Base-by-base conservation (phyloP, 2,888 invertebrate genomes). In the Griposia aprilina region DNA sequence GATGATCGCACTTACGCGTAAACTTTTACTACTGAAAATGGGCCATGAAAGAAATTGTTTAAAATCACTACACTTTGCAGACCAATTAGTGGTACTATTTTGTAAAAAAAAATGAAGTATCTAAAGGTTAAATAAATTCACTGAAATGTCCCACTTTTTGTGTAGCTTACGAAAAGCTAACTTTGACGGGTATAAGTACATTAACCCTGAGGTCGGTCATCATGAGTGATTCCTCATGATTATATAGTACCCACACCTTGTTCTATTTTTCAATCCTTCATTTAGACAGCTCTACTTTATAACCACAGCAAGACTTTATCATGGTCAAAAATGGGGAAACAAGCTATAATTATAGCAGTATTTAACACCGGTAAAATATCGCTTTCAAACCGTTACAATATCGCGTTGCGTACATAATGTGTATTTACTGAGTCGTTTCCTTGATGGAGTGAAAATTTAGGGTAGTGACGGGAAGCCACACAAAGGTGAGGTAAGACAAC, bases 401-500 rank as follows among this genome's bases (percentile, higher is more conserved):
- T 85, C 72, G 82, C 76, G 81, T 79, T 81, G 82, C 82, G 71
- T 85, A 83, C 74, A 82, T 83, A 82, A 88, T 85, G 76, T 82
- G 71, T 88, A 83, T 87, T 87, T 84, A 83, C 81, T 45, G 66
- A 93, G 91, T 91, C 91, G 93, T 94, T 95, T 94, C 92, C 93
- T 90, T 87, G 83, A 87, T 92, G 89, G 91, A 93, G 92, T 94
- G 93, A 93, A 94, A 94, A 93, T 91, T 91, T 87, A 85, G 91
- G 90, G 89, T 91, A 92, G 90, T 90, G 92, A 92, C 91, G 90
- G 91, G 93, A 93, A 93, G 93, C 89, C 92, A 93, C 94, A 95
- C 91, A 95, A 93, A 94, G 95, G 94, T 91, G 94, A 86, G 94
- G 89, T 90, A 90, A 91, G 89, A 90, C 90, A 91, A 90, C 90